Evolutionary conservation across 2,113 vertebrate genomes (phyloP), one percentile per base, ranked within the genome.

Genomic region (Aepyceros melampus): DNA sequence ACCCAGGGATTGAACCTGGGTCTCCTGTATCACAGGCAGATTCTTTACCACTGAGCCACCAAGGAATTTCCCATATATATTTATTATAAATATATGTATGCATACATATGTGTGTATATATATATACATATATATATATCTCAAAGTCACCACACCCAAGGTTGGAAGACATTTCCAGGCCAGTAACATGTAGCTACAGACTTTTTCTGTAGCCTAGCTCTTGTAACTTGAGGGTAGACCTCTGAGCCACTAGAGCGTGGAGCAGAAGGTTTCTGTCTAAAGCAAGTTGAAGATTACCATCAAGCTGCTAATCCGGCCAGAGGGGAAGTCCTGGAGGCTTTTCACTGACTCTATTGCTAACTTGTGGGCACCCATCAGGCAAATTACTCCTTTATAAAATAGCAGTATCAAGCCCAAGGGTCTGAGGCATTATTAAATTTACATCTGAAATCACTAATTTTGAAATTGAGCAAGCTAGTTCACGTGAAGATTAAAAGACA

Each of bases 401-500:
- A 95, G 76, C 53, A 93, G 2, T 29, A 43, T 56, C 47, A 56
- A 71, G 86, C 92, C n/a, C 1, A 10, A 95, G 84, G 36, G 29
- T 78, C 95, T 58, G 90, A 97, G 33, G 45, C 79, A 36, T 43
- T 47, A 84, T 81, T 56, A 47, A 88, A 85, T 81, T 49, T 87
- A 49, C 0, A 4, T 49, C 47, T 96, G 71, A 89, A 91, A 79
- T 74, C 55, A 93, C 27, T 64, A 19, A 51, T 94, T 62, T 47
- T 62, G 83, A 82, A 31, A 45, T 10, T 64, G 56, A 88, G 91
- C 23, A 90, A 94, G 74, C 23, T 36, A 47, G 25, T 82, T 85
- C 53, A 67, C 0, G 3, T 47, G 58, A 87, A 31, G 89, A 90
- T 79, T 83, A 94, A 58, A 81, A 83, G 33, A 79, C 43, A 56